phyloP scores from a whole-genome alignment of 2,888 invertebrate genomes.

The Cataglyphis cursor region DNA sequence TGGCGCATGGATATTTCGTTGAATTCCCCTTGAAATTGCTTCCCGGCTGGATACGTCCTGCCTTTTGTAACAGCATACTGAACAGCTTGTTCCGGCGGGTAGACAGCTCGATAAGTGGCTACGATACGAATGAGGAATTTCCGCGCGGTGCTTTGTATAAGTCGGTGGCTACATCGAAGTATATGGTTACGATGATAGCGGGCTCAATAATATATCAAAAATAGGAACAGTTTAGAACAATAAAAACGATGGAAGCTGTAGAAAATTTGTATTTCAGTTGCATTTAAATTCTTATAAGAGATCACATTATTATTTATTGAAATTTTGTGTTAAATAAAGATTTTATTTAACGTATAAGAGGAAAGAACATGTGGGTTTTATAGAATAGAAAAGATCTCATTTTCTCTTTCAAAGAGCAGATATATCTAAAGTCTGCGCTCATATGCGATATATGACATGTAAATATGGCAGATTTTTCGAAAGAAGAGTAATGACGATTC shows the following conservation, averaged over 20 bases:
- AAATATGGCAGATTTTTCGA: slow-evolving; percentile 48
- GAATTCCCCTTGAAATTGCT: slow-evolving; percentile 68
- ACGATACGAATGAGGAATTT: slow-evolving; percentile 71
- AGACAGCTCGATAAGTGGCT: slow-evolving; percentile 78
- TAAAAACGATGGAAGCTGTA: not conserved
- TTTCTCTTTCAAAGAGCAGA: not conserved
- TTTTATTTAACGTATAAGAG: not conserved
- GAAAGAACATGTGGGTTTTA: not conserved
- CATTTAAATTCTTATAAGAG: not conserved
- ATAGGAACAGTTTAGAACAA: not conserved
- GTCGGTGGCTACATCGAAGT: slow-evolving; percentile 32
- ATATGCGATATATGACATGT: slow-evolving; percentile 43
- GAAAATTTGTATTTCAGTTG: not conserved
- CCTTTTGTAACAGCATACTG: slow-evolving; percentile 55
- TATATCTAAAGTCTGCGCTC: not conserved
- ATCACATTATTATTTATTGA: not conserved
- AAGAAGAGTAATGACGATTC: slow-evolving; percentile 9
- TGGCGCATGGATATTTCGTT: slow-evolving; percentile 34
- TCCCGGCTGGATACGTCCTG: slow-evolving; percentile 44
- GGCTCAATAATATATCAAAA: not conserved
- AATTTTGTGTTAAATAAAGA: not conserved
- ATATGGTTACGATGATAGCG: not conserved
- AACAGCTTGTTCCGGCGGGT: slow-evolving; percentile 70
- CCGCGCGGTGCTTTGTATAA: slow-evolving; percentile 59
- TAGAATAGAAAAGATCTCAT: not conserved